These are phyloP conservation scores for Varroa destructor DNA, from an alignment of 1,140 invertebrate species.

Conservation along the genomic window DNA sequence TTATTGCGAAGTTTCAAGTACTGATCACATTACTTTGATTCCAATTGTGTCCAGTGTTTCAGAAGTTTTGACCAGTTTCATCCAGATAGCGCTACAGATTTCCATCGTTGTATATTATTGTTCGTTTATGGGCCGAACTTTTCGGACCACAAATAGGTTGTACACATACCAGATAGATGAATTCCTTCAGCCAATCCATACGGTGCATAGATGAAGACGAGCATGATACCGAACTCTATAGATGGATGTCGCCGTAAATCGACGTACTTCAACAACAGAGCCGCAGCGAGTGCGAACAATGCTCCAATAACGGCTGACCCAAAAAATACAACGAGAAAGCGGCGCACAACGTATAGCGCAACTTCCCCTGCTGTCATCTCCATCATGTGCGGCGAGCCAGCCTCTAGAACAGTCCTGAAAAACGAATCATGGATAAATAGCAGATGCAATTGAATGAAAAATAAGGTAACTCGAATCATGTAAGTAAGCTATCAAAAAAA, in stretches of 20 bases:
- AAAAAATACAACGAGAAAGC: slow-evolving; percentile 96
- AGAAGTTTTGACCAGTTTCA: too few species aligned
- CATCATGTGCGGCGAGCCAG: slow-evolving; percentile 56
- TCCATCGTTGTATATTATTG: neutral
- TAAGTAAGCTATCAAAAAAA: slow-evolving; percentile 36
- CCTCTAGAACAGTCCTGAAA: slow-evolving; percentile 48
- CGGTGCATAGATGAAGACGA: slow-evolving; percentile 94
- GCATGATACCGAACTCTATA: slow-evolving; percentile 92
- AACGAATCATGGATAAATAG: neutral
- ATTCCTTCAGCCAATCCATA: slow-evolving; percentile 95
- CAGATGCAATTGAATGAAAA: neutral
- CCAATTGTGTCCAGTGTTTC: too few species aligned
- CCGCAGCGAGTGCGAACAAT: slow-evolving; percentile 80
- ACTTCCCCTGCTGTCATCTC: slow-evolving; percentile 55
- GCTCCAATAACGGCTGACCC: slow-evolving; percentile 94
- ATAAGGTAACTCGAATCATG: slow-evolving; percentile 32
- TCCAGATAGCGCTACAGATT: neutral
- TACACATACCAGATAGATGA: slow-evolving; percentile 65
- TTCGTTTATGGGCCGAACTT: neutral
- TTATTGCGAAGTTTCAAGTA: too few species aligned
- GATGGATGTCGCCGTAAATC: slow-evolving; percentile 94
- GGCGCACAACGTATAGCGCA: slow-evolving; percentile 68
- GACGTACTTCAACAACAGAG: slow-evolving; percentile 78
- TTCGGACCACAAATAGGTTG: neutral
- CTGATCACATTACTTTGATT: too few species aligned